Conservation (phyloP, 2,888 invertebrate genomes). For the Epinotia brunnichana region DNA sequence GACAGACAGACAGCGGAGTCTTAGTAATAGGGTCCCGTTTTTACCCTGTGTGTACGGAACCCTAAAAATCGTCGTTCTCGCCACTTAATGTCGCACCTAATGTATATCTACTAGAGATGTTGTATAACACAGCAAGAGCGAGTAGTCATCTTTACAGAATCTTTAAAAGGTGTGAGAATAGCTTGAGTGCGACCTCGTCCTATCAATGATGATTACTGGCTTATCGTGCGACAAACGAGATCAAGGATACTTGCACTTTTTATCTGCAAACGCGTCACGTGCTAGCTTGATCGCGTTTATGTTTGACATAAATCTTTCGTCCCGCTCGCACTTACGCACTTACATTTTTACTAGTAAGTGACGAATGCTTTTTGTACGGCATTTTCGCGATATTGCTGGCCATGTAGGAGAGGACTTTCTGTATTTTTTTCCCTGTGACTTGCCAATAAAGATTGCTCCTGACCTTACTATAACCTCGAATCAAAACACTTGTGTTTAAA, state of each 20-base stretch:
- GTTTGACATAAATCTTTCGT: too few species aligned
- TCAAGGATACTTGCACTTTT: neutral
- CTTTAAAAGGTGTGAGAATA: neutral
- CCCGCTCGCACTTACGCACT: too few species aligned
- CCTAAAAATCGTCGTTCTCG: too few species aligned
- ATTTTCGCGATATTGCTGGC: too few species aligned
- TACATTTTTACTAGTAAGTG: too few species aligned
- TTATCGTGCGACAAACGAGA: neutral
- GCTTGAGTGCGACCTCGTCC: neutral
- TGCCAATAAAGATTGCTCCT: neutral
- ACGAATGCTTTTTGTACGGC: neutral
- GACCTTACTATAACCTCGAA: constrained; percentile 3
- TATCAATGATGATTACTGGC: neutral
- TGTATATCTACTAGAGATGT: too few species aligned
- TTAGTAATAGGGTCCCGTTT: too few species aligned
- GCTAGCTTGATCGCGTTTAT: too few species aligned
- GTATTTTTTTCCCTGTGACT: neutral
- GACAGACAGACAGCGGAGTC: too few species aligned
- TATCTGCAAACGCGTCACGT: neutral
- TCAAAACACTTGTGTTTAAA: constrained; percentile 1
- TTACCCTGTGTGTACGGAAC: too few species aligned
- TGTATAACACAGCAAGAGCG: neutral
- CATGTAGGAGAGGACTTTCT: neutral
- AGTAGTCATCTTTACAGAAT: neutral
- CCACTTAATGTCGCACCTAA: too few species aligned